Evolutionary conservation across 2,888 invertebrate genomes (phyloP), one percentile per base, ranked within the genome.

Genomic region (Podabrus alpinus): DNA sequence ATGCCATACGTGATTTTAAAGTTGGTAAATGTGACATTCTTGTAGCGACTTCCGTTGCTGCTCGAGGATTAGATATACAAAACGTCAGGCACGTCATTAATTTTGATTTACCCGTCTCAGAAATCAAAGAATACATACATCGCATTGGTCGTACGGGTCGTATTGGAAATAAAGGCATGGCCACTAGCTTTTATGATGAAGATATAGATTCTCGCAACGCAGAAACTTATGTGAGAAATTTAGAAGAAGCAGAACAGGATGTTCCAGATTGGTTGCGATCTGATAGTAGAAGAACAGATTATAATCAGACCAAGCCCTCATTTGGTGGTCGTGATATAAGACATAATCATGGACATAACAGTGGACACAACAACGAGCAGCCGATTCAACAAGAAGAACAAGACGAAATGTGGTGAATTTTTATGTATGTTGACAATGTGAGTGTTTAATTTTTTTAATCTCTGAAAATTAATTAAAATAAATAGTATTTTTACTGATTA

Each of bases 11-110:
- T 0, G 95, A 97, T 85, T 98, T 99, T 87, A 94, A 94, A 84
- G 88, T 87, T 15, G 96, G 96, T 0, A 88, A 87, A 13, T 92
- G 94, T 85, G 91, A 91, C 66, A 92, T 98, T 60, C 88, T 99
- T 1, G 96, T 99, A 0, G 98, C 98, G 0, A 99, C 99, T 0
- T 95, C 96, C 0, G 98, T 99, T 0, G 97, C 97, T 0, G 96
- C 98, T 0, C 89, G 99, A 72, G 99, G 99, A 0, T 88, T 98
- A 1, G 96, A 98, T 85, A 97, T 98, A 25, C 92, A 93, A 79
- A 94, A 94, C 72, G 94, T 97, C 0, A 91, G 92, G 4, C 96
- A 97, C 81, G 97, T 98, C 0, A 92, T 98, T 15, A 98, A 98
- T 86, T 97, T 92, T 83, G 98, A 98, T 85, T 89, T 98, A 83